Conservation (phyloP, 2,888 invertebrate species). For the Yponomeuta evonymella region DNA sequence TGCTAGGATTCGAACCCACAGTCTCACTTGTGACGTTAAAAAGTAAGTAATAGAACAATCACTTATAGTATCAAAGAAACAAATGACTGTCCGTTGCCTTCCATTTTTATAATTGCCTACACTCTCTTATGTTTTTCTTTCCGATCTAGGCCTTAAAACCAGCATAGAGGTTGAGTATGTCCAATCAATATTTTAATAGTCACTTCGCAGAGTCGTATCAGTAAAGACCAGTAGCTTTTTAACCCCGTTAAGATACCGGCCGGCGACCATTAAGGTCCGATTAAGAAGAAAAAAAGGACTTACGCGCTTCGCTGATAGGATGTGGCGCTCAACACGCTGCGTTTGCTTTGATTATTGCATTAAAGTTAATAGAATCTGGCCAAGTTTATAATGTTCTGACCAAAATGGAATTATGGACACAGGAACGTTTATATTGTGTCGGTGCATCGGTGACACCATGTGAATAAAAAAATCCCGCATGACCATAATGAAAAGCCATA, state of each 20-base stretch:
- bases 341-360: constrained; percentile 3
- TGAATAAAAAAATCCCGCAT: too few relatives aligned
- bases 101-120: not conserved
- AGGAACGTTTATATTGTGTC: too few relatives aligned
- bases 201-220: not conserved
- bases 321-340: not conserved
- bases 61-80: not conserved
- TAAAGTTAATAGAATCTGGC: not conserved
- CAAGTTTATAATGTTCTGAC: not conserved
- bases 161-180: not conserved
- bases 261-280: constrained; percentile 7
- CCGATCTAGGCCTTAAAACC: not conserved
- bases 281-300: constrained; percentile 14
- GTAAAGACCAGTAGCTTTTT: constrained; percentile 57
- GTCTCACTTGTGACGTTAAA: too few relatives aligned
- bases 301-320: constrained; percentile 2
- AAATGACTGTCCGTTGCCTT: not conserved
- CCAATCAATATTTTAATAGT: not conserved
- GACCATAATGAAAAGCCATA: too few relatives aligned
- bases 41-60: too few relatives aligned
- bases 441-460: too few relatives aligned
- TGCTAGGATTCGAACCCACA: too few relatives aligned
- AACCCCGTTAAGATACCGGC: constrained; percentile 34
- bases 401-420: too few relatives aligned
- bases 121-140: not conserved